Evolutionary conservation across 2,797 vertebrate species (phyloP), one percentile per base, ranked within the genome.

Genomic region (Leptatherina wallacei): DNA sequence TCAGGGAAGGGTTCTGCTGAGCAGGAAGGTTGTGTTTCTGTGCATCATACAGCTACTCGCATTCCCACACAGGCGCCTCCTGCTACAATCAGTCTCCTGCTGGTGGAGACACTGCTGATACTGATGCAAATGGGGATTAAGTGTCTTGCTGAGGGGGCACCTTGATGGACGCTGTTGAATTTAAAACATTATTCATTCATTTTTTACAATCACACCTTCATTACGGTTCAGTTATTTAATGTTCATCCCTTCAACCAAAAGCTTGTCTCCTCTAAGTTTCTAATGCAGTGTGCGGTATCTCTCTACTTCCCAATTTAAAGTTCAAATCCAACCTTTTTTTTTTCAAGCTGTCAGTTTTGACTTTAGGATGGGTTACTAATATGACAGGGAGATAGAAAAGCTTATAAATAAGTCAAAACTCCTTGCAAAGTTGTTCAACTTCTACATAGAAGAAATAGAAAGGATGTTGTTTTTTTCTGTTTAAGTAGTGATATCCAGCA

Each of bases 1-100:
- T 65, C 79, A 55, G 59, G 11, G 56, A 14, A 29, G 29, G 32
- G 8, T 69, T 83, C 49, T 71, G 86, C 84, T 78, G 81, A 83
- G 77, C 8, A 29, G 60, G 77, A 78, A 59, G 47, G 55, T 63
- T 49, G 22, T 54, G 49, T 64, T 64, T 74, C 71, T 78, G 62
- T 76, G 49, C 51, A 68, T 76, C 10, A 36, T 11, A 38, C 63
- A 32, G 8, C 47, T 57, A 71, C 70, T 72, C 71, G 52, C 55
- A 6, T 66, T 73, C 69, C 59, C 63, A 32, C 61, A 9, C 2
- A 38, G 35, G 65, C 75, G 42, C 60, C 51, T 75, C 71, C 77
- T 71, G 71, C 69, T 72, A 27, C 29, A 29, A 64, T 74, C 29
- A 1, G 18, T 12, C 27, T 66, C 44, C 29, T 36, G 71, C 65